Percentiles rank a stretch among this genome's conserved stretches.
These are phyloP conservation scores for Thermophis baileyi DNA, from an alignment of 2,113 vertebrate genomes.

Conservation along the genomic window DNA sequence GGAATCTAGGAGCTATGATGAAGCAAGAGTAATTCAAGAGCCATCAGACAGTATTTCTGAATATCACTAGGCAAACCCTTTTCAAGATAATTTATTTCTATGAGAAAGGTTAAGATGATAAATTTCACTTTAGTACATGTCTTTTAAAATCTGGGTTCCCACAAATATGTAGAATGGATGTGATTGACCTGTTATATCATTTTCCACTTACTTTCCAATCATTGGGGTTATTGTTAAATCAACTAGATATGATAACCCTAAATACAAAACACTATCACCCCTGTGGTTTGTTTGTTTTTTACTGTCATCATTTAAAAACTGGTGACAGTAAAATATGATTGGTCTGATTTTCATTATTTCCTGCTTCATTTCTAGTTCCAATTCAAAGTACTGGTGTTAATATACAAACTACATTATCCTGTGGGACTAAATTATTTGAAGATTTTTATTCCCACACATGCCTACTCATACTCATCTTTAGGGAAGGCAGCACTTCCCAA, in stretches of 20 bases:
- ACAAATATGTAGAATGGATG: neutral
- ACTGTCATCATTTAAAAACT: neutral
- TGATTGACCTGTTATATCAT: neutral
- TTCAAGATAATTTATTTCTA: neutral
- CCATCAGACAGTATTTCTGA: neutral
- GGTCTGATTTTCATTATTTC: neutral
- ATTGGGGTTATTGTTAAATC: neutral
- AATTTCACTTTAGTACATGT: neutral
- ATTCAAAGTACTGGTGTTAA: neutral
- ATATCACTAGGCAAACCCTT: neutral
- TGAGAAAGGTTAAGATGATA: neutral
- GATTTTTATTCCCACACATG: neutral
- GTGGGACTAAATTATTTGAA: neutral
- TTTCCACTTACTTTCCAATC: neutral
- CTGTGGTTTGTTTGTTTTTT: neutral
- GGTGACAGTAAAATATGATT: neutral
- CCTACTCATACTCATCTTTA: neutral
- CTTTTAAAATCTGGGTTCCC: neutral
- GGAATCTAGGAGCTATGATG: neutral
- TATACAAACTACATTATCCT: neutral
- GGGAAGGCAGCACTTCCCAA: neutral
- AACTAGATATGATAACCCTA: neutral
- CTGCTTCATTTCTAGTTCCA: neutral
- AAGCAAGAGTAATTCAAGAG: neutral
- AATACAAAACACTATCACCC: neutral